Evolutionary conservation across 2,888 invertebrate species (phyloP).

Genomic region (Lithodes maja): DNA sequence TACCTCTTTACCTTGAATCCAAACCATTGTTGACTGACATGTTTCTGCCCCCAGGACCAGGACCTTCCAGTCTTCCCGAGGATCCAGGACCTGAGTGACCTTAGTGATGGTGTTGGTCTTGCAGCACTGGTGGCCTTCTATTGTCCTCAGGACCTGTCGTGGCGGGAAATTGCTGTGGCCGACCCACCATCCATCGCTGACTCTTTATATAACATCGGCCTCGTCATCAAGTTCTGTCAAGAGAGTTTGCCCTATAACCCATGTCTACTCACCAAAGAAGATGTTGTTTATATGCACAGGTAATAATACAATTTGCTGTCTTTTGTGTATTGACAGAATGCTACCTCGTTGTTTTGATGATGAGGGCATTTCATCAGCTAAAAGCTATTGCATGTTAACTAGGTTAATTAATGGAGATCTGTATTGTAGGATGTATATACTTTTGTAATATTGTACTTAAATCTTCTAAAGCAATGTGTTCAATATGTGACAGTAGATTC

Average conservation of each 20-base stretch:
- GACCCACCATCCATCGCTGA: slow-evolving; percentile 84
- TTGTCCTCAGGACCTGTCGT: slow-evolving; percentile 86
- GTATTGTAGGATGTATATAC: no score
- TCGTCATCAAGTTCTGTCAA: slow-evolving; percentile 91
- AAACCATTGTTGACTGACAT: no score
- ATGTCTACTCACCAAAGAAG: slow-evolving; percentile 96
- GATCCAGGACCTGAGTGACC: slow-evolving; percentile 85
- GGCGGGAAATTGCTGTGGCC: slow-evolving; percentile 79
- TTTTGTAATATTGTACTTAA: no score
- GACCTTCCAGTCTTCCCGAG: slow-evolving; percentile 79
- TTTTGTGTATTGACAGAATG: no score
- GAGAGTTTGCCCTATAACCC: slow-evolving; percentile 89
- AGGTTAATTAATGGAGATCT: no score
- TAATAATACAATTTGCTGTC: slow-evolving; percentile 73
- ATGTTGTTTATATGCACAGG: slow-evolving; percentile 95
- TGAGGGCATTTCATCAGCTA: no score
- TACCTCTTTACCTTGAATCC: no score
- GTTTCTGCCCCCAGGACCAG: slow-evolving; percentile 53
- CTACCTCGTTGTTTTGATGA: no score
- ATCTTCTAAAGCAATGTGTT: no score
- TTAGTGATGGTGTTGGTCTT: slow-evolving; percentile 93
- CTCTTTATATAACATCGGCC: slow-evolving; percentile 91
- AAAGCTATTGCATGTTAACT: no score
- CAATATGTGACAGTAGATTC: no score
- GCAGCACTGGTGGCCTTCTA: slow-evolving; percentile 93